Percentiles rank a stretch among this genome's conserved stretches.
These are phyloP conservation scores for Chironomus riparius DNA, from an alignment of 2,888 invertebrate genomes.

Conservation along the genomic window DNA sequence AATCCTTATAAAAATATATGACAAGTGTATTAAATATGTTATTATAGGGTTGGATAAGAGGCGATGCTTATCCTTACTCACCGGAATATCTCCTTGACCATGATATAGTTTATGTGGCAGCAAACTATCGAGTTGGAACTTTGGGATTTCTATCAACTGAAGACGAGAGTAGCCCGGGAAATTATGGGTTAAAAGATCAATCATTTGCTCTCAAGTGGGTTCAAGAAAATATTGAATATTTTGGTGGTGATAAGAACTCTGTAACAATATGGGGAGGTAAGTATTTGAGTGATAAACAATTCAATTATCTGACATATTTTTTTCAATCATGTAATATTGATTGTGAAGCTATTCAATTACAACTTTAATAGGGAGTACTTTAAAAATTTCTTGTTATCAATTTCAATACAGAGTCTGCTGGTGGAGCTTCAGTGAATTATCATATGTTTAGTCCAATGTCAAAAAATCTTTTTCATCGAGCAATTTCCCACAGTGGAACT, in stretches of 20 bases:
- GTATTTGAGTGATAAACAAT: neutral
- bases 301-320: neutral
- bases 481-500: constrained; percentile 67
- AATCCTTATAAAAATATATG: neutral
- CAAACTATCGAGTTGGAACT: constrained; percentile 36
- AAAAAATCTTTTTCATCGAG: constrained; percentile 56
- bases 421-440: constrained; percentile 57
- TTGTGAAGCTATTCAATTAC: neutral
- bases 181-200: constrained; percentile 29
- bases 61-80: constrained; percentile 45
- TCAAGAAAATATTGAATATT: constrained; percentile 26
- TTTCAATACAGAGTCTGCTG: constrained; percentile 49
- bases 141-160: constrained; percentile 32
- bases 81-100: constrained; percentile 37
- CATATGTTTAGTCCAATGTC: constrained; percentile 56
- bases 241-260: constrained; percentile 28
- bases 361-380: neutral
- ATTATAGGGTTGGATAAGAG: constrained; percentile 44
- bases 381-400: too few species aligned
- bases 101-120: constrained; percentile 36
- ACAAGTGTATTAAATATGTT: neutral
- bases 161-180: constrained; percentile 28
- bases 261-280: constrained; percentile 18
- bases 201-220: constrained; percentile 28
- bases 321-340: neutral